Evolutionary conservation across 2,113 vertebrate genomes (phyloP).

Genomic region (Entelurus aequoreus): DNA sequence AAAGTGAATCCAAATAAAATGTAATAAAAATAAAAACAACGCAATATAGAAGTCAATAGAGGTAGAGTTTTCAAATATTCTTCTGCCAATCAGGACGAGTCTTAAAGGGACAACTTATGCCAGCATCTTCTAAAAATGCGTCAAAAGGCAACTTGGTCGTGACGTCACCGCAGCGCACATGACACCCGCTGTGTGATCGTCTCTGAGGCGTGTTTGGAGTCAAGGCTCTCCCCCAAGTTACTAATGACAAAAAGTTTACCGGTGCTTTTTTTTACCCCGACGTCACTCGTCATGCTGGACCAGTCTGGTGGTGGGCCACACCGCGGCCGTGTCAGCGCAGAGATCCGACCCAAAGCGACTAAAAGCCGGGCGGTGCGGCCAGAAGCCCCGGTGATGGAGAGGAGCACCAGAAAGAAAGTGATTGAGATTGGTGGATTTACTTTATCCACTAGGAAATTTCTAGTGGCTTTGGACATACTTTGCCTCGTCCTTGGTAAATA

Average conservation of each 20-base stretch:
- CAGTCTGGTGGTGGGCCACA: slow-evolving; percentile 22
- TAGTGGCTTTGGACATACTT: slow-evolving; percentile 59
- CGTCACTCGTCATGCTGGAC: slow-evolving; percentile 42
- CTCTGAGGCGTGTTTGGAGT: background rate
- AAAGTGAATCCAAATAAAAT: no score
- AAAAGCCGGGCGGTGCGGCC: slow-evolving; percentile 12
- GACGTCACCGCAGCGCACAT: slow-evolving; percentile 2
- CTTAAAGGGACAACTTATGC: no score
- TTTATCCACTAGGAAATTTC: slow-evolving; percentile 54
- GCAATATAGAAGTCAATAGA: no score
- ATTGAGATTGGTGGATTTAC: slow-evolving; percentile 33
- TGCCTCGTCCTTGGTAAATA: slow-evolving; percentile 61
- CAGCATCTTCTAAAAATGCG: no score
- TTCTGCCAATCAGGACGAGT: no score
- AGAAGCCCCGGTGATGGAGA: slow-evolving; percentile 41
- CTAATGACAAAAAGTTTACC: slow-evolving; percentile 14
- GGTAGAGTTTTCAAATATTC: no score
- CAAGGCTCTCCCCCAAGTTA: slow-evolving; percentile 4
- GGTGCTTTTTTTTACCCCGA: background rate
- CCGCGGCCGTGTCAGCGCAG: slow-evolving; percentile 21
- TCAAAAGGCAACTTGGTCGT: background rate
- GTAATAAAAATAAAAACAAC: no score
- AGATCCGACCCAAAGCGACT: slow-evolving; percentile 46
- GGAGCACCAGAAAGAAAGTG: slow-evolving; percentile 33
- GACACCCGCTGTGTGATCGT: background rate